Evolutionary conservation across 2,888 invertebrate genomes (phyloP).

Genomic region (Syritta pipiens): DNA sequence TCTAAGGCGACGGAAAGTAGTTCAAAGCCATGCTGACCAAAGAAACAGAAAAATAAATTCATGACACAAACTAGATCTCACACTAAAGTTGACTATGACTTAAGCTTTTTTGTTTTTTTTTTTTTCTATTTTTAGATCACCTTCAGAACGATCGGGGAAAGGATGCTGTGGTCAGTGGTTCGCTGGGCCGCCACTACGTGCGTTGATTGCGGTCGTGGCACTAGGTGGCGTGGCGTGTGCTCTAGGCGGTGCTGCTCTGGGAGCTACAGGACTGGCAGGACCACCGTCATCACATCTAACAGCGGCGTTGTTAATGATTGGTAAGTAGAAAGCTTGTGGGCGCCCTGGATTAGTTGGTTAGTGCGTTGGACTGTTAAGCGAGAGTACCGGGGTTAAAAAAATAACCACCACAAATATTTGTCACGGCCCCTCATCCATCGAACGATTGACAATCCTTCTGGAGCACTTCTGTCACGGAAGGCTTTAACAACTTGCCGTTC

Average conservation of each 20-base stretch:
- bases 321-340: too few relatives aligned
- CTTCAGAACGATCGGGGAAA: conserved; percentile 79
- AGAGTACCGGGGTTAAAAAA: too few relatives aligned
- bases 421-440: too few relatives aligned
- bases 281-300: conserved; percentile 79
- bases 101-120: conserved; percentile 32
- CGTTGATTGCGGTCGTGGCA: conserved; percentile 79
- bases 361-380: too few relatives aligned
- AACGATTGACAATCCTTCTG: too few relatives aligned
- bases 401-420: too few relatives aligned
- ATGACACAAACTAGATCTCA: conserved; percentile 26
- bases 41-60: conserved; percentile 16
- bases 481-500: too few relatives aligned
- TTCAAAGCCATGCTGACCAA: conserved; percentile 59
- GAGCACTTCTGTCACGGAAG: too few relatives aligned
- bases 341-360: too few relatives aligned
- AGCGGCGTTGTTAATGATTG: conserved; percentile 79
- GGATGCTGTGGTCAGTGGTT: conserved; percentile 80
- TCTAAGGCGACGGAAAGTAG: conserved; percentile 55
- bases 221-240: conserved; percentile 79
- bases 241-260: conserved; percentile 78
- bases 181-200: conserved; percentile 79
- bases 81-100: conserved; percentile 42
- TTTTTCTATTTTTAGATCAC: conserved; percentile 75
- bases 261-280: conserved; percentile 78